These are phyloP conservation scores for Sparidentex hasta DNA, from an alignment of 2,797 vertebrate species.

Conservation along the genomic window DNA sequence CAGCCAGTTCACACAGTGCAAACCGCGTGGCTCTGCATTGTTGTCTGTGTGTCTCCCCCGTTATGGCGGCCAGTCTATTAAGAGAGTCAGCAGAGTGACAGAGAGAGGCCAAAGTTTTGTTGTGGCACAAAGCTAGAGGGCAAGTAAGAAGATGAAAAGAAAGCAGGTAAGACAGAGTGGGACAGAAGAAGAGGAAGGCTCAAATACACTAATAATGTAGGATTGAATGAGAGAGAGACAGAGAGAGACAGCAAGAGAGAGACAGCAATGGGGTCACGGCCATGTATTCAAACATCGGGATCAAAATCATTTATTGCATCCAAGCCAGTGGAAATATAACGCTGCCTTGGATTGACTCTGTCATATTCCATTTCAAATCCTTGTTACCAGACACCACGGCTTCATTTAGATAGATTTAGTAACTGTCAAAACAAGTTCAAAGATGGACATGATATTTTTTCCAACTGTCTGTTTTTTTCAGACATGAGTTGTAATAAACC, in stretches of 20 bases:
- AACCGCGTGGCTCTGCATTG: conserved; percentile 41
- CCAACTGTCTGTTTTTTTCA: conserved; percentile 12
- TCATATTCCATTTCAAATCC: conserved; percentile 69
- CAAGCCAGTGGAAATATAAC: conserved; percentile 63
- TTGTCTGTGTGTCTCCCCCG: conserved; percentile 42
- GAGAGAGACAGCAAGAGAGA: conserved; percentile 9
- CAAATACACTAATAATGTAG: conserved; percentile 23
- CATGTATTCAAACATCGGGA: conserved; percentile 39
- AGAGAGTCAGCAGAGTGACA: conserved; percentile 23
- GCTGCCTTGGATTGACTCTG: conserved; percentile 55
- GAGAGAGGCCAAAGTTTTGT: conserved; percentile 15
- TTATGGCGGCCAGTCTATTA: conserved; percentile 35
- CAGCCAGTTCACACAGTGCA: conserved; percentile 65
- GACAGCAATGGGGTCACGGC: conserved; percentile 48
- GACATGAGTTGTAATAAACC: background rate
- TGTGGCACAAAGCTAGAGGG: background rate
- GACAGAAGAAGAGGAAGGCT: background rate
- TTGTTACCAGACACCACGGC: conserved; percentile 61
- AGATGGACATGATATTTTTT: conserved; percentile 41
- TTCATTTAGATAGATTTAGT: conserved; percentile 62
- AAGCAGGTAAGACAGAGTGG: background rate
- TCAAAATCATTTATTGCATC: conserved; percentile 63
- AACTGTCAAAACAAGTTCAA: conserved; percentile 33
- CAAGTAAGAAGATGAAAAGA: background rate
- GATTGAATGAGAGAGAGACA: conserved; percentile 47